A percentile compares a stretch with the other conserved stretches of the same genome.
phyloP scores from a whole-genome alignment of 2,888 invertebrate species.

The Pyrochroa serraticornis region DNA sequence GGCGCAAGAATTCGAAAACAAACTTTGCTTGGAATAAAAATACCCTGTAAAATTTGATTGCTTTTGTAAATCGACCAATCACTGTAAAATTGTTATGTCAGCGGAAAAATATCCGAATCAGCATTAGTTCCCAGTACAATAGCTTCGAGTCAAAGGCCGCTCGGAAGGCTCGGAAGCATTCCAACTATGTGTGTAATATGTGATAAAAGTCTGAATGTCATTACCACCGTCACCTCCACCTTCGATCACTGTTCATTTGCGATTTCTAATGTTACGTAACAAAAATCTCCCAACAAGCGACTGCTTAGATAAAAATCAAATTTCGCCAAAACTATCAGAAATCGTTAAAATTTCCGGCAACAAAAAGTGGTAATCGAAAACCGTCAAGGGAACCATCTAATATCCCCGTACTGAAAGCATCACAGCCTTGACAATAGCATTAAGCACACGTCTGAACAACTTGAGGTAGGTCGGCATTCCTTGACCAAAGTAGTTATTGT shows the following conservation, averaged over 20 bases:
- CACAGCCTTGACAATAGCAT: slow-evolving; percentile 29
- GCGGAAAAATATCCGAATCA: background rate
- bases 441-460: slow-evolving; percentile 42
- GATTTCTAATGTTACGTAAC: no score
- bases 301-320: no score
- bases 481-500: slow-evolving; percentile 52
- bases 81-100: slow-evolving; percentile 16
- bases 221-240: no score
- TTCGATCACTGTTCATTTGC: background rate
- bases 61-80: slow-evolving; percentile 16
- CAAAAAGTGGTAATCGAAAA: no score
- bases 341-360: background rate
- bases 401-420: slow-evolving; percentile 6
- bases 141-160: no score
- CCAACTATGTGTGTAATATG: no score
- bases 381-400: no score
- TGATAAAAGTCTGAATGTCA: no score
- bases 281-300: no score
- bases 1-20: slow-evolving; percentile 35
- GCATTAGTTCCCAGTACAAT: no score
- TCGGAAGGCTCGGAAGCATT: no score
- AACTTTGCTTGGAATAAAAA: slow-evolving; percentile 14
- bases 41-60: slow-evolving; percentile 19
- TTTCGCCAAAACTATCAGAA: background rate
- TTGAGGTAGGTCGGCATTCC: slow-evolving; percentile 54